Conservation (phyloP, 2,113 vertebrate genomes). For the Barbus barbus region DNA sequence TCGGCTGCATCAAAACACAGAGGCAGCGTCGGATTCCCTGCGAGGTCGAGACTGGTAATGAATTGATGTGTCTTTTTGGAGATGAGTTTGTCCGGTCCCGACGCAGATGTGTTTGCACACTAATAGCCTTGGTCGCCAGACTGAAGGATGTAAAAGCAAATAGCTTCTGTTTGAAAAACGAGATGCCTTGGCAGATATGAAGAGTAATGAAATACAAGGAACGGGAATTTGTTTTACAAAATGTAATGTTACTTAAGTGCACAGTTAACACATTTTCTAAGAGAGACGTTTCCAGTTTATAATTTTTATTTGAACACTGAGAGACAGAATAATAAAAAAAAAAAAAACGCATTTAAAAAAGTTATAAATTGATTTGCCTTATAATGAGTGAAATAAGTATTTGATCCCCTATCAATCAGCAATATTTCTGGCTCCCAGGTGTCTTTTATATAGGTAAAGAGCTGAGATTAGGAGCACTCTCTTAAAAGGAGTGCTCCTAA, state of each 20-base stretch:
- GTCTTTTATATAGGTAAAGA: too few species aligned
- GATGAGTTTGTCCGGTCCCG: background rate
- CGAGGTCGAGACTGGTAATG: background rate
- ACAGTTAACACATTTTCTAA: background rate
- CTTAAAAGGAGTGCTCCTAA: too few species aligned
- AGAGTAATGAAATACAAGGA: background rate
- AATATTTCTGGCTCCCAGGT: too few species aligned
- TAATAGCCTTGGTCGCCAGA: background rate
- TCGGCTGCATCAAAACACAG: slow-evolving; percentile 4
- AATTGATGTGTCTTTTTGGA: slow-evolving; percentile 23
- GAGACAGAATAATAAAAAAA: too few species aligned
- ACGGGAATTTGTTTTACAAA: background rate
- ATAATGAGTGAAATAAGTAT: too few species aligned
- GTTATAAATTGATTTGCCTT: too few species aligned
- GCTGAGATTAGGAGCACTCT: too few species aligned
- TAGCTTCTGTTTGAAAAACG: slow-evolving; percentile 14
- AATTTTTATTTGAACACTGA: too few species aligned
- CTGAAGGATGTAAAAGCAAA: slow-evolving; percentile 10
- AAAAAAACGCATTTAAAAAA: too few species aligned
- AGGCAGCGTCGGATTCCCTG: background rate
- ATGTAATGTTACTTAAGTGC: background rate
- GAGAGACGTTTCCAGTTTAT: background rate
- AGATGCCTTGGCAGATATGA: background rate
- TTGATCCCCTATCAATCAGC: too few species aligned
- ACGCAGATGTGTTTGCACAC: slow-evolving; percentile 8